Evolutionary conservation across 2,797 vertebrate genomes (phyloP).

Genomic region (Gallinago nigripennis): DNA sequence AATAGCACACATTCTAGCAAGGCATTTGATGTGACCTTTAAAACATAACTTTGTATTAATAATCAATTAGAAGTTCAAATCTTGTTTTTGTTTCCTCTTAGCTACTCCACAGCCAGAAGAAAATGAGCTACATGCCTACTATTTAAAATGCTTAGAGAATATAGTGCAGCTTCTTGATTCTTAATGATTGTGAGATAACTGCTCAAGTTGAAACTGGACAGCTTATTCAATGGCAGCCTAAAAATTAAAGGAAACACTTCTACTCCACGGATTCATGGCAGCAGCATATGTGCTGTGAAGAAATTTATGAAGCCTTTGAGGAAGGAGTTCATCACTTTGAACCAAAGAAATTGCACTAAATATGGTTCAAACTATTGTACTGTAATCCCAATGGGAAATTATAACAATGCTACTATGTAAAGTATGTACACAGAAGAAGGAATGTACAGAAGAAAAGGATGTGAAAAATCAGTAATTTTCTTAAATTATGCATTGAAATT

Average conservation of each 20-base stretch:
- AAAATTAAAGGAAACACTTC: not conserved
- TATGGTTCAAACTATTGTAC: not conserved
- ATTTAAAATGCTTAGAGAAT: slow-evolving; percentile 90
- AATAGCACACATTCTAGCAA: not conserved
- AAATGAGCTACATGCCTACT: slow-evolving; percentile 78
- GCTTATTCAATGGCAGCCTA: not conserved
- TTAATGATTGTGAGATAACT: slow-evolving; percentile 45
- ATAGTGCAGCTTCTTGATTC: slow-evolving; percentile 84
- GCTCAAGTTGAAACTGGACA: not conserved
- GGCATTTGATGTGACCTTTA: not conserved
- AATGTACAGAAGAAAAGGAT: not conserved
- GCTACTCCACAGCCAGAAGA: slow-evolving; percentile 74
- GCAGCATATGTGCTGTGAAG: not conserved
- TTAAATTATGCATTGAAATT: slow-evolving; percentile 18
- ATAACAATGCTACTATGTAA: not conserved
- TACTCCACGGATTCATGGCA: not conserved
- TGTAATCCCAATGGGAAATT: slow-evolving; percentile 55
- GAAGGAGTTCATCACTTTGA: not conserved
- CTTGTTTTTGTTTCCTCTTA: slow-evolving; percentile 59
- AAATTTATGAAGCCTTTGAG: not conserved
- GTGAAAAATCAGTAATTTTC: not conserved
- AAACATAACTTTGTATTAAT: not conserved
- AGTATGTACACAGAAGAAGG: not conserved
- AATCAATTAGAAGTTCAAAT: not conserved
- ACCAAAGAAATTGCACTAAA: not conserved